Conservation (phyloP, 2,113 vertebrate genomes). For the Forbesichthys papilliferus region DNA sequence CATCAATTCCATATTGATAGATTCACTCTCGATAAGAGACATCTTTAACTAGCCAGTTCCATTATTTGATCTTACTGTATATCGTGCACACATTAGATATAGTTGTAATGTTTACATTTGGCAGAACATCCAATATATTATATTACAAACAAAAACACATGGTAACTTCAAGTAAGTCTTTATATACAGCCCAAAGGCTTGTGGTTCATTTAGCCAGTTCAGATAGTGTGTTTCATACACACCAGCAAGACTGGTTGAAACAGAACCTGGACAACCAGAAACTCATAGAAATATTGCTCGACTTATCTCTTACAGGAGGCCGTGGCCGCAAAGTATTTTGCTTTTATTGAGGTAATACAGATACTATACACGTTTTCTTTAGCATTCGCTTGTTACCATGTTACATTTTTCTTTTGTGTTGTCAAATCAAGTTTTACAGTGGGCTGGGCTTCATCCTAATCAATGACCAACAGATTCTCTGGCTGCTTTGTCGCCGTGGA, state of each 20-base stretch:
- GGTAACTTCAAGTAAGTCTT: slow-evolving; percentile 73
- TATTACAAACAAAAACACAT: slow-evolving; percentile 66
- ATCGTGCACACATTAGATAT: slow-evolving; percentile 69
- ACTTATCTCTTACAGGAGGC: slow-evolving; percentile 38
- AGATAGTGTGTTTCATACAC: slow-evolving; percentile 21
- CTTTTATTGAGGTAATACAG: slow-evolving; percentile 87
- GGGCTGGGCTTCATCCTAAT: slow-evolving; percentile 24
- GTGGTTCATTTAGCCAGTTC: slow-evolving; percentile 35
- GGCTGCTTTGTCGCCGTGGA: slow-evolving; percentile 40
- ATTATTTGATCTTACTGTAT: slow-evolving; percentile 38
- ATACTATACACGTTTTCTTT: slow-evolving; percentile 29
- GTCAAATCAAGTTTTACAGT: slow-evolving; percentile 56
- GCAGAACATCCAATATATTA: slow-evolving; percentile 66
- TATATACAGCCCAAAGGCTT: slow-evolving; percentile 64
- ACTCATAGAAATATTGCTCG: slow-evolving; percentile 74
- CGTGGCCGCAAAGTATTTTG: slow-evolving; percentile 38
- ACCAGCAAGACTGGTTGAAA: slow-evolving; percentile 21
- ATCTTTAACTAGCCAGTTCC: slow-evolving; percentile 7
- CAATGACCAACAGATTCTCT: slow-evolving; percentile 34
- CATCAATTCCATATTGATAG: background rate
- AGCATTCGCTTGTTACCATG: slow-evolving; percentile 1
- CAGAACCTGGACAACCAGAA: slow-evolving; percentile 42
- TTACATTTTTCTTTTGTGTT: slow-evolving; percentile 11
- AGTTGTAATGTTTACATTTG: slow-evolving; percentile 60
- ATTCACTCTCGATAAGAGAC: background rate